Conservation (phyloP, 2,888 invertebrate species). For the Falcaria lacertinaria region DNA sequence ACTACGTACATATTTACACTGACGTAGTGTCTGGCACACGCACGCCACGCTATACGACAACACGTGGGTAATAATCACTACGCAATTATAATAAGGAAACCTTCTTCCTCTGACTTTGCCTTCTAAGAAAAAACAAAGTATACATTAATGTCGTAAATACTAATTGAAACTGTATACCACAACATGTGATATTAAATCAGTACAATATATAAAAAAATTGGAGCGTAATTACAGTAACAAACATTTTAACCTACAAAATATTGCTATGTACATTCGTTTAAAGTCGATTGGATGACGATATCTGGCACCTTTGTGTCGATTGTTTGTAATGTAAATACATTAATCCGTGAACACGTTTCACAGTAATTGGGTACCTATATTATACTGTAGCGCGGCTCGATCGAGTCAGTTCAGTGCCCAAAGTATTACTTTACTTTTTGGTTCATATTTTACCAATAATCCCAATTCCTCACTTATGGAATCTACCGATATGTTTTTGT, state of each 20-base stretch:
- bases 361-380: constrained; percentile 16
- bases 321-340: constrained; percentile 26
- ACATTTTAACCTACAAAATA: too few species aligned
- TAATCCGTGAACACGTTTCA: constrained; percentile 16
- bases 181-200: too few species aligned
- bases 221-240: too few species aligned
- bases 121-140: too few species aligned
- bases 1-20: not conserved
- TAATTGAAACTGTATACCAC: too few species aligned
- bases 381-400: constrained; percentile 6
- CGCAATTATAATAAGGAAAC: too few species aligned
- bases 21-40: not conserved
- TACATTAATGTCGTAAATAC: too few species aligned
- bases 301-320: constrained; percentile 23
- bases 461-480: too few species aligned
- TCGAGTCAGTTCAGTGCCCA: constrained; percentile 9
- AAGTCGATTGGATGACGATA: constrained; percentile 10
- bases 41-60: not conserved
- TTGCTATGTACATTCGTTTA: constrained; percentile 1
- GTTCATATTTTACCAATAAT: too few species aligned
- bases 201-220: too few species aligned
- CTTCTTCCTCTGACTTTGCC: too few species aligned
- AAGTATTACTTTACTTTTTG: not conserved
- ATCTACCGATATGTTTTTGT: not conserved
- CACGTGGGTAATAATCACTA: constrained; percentile 6